phyloP scores from a whole-genome alignment of 2,888 invertebrate genomes.

The Nomada ruficornis region DNA sequence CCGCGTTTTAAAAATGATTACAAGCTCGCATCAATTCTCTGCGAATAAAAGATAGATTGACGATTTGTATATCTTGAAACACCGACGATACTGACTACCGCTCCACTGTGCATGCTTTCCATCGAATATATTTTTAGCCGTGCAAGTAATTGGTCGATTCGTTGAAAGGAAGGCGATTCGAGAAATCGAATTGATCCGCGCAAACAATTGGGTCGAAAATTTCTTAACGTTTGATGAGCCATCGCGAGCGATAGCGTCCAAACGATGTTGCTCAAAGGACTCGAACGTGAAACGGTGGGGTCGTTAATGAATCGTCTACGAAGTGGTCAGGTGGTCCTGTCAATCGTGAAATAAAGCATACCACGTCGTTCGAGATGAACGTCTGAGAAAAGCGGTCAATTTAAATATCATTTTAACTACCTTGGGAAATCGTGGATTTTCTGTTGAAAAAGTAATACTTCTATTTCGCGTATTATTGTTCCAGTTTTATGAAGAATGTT shows the following conservation, averaged over 20 bases:
- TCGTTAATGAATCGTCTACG: slow-evolving; percentile 48
- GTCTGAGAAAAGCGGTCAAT: neutral
- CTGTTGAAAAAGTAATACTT: neutral
- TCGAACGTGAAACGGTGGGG: slow-evolving; percentile 51
- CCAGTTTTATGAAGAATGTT: neutral
- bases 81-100: neutral
- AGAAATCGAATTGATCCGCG: slow-evolving; percentile 22
- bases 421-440: neutral
- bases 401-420: neutral
- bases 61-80: slow-evolving; percentile 5
- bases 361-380: neutral
- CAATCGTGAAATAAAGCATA: slow-evolving; percentile 39
- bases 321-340: slow-evolving; percentile 41
- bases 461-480: neutral
- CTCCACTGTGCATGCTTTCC: neutral
- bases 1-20: slow-evolving; percentile 27
- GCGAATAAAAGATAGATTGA: neutral
- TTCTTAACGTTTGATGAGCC: slow-evolving; percentile 53
- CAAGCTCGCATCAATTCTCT: slow-evolving; percentile 7
- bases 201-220: slow-evolving; percentile 51
- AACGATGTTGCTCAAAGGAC: slow-evolving; percentile 40
- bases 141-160: slow-evolving; percentile 17
- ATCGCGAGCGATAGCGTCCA: slow-evolving; percentile 29
- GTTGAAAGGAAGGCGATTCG: slow-evolving; percentile 16
- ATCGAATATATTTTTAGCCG: slow-evolving; percentile 45